A percentile compares a stretch with the other conserved stretches of the same genome.
phyloP scores from a whole-genome alignment of 1,140 invertebrate species.

The Drosophila sucinea region DNA sequence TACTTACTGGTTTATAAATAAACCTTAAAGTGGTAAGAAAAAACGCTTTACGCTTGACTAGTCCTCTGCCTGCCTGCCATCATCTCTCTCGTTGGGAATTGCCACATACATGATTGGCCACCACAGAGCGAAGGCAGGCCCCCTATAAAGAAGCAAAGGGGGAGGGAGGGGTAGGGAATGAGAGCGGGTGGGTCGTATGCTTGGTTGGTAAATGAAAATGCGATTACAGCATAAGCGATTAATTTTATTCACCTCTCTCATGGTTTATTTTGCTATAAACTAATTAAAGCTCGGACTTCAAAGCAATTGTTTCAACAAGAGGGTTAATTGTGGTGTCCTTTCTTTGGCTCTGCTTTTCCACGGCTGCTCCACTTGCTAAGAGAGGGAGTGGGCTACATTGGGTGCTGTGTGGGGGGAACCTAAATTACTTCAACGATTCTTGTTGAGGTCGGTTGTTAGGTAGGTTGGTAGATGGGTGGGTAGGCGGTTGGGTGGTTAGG shows the following conservation, averaged over 20 bases:
- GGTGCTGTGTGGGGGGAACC: slow-evolving; percentile 5
- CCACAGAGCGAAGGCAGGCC: not conserved
- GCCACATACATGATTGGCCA: slow-evolving; percentile 11
- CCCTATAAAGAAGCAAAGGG: not conserved
- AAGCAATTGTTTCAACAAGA: slow-evolving; percentile 51
- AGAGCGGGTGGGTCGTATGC: not conserved
- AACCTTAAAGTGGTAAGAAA: slow-evolving; percentile 5
- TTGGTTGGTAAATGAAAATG: slow-evolving; percentile 34
- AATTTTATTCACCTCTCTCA: slow-evolving; percentile 66
- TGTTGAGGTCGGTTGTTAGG: slow-evolving; percentile 15
- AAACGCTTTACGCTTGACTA: slow-evolving; percentile 12
- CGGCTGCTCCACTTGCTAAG: not conserved
- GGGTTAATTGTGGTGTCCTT: slow-evolving; percentile 65
- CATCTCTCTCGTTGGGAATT: not conserved
- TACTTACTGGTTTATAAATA: slow-evolving; percentile 11
- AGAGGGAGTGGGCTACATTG: not conserved
- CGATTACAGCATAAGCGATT: slow-evolving; percentile 78
- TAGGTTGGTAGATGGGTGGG: slow-evolving; percentile 26
- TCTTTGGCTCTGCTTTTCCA: not conserved
- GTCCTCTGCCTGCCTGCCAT: not conserved
- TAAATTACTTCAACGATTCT: slow-evolving; percentile 47
- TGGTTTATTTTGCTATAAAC: slow-evolving; percentile 57
- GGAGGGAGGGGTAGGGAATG: not conserved
- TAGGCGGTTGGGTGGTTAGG: slow-evolving; percentile 40
- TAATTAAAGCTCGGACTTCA: slow-evolving; percentile 67